Evolutionary conservation across 2,888 invertebrate genomes (phyloP), one percentile per base, ranked within the genome.

Genomic region (Melolontha melolontha): DNA sequence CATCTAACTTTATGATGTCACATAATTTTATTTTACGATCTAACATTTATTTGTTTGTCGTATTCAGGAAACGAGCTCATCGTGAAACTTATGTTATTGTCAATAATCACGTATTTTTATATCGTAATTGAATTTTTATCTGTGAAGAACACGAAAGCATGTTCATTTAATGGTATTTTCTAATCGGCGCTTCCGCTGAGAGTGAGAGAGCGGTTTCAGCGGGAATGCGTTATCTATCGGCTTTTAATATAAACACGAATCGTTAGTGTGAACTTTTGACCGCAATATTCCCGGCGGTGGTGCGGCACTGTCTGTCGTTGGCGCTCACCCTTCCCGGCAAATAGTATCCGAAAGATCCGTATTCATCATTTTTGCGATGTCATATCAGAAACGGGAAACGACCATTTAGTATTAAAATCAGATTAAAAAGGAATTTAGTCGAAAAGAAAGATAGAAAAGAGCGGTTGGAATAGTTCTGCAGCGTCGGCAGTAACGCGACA

Each of bases 61-160:
- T 22, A 51, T 12, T 27, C 54, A 12, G 0, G 39, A n/a, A 54
- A 54, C 54, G 5, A 34, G 34, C 16, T 52, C 16, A 42, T n/a
- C n/a, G n/a, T n/a, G n/a, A n/a, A n/a, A n/a, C 57, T 29, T 57
- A 57, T n/a, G 42, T 57, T 22, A 39, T 29, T 44, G 44, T 27
- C 42, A 57, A 57, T 42, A 57, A 57, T 57, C 57, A 44, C 57
- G 27, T 54, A 40, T 27, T 57, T 41, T 57, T 57, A 42, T 42
- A 57, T 42, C 57, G 10, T 57, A 57, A 42, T 57, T 42, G 57
- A 42, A 44, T 57, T 57, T 44, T 57, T 57, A 57, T 57, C 22
- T n/a, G 57, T 39, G 11, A 7, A 16, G 34, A 40, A 54, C 54
- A 54, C 54, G 54, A 27, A 54, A 39, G 14, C 29, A n/a, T n/a